Conservation (phyloP, 2,888 invertebrate species). For the Melieria picta region DNA sequence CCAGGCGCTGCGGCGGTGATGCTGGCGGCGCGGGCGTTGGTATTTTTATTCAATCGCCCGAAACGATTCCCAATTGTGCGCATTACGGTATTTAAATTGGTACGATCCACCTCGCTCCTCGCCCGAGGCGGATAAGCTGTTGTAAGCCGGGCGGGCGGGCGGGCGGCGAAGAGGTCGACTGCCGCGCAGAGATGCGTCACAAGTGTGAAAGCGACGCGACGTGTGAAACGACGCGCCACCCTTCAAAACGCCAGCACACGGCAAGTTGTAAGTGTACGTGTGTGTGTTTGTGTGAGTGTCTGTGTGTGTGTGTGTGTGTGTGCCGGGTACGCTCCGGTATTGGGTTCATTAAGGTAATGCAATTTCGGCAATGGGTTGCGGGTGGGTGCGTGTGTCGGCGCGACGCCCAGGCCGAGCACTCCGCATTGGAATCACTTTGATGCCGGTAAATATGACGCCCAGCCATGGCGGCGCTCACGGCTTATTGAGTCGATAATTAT, state of each 20-base stretch:
- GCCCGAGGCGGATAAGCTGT: neutral
- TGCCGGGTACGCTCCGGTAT: constrained; percentile 7
- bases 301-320: constrained; percentile 17
- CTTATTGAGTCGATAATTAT: constrained; percentile 48
- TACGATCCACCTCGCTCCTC: constrained; percentile 13
- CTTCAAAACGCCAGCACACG: neutral
- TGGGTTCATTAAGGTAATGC: no score
- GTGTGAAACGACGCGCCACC: neutral
- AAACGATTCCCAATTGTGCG: constrained; percentile 35
- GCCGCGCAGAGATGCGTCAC: no score
- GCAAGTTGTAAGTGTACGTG: constrained; percentile 28
- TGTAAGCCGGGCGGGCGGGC: neutral
- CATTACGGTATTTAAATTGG: constrained; percentile 29
- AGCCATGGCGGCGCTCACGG: constrained; percentile 38
- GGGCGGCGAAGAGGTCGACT: neutral
- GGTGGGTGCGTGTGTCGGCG: no score
- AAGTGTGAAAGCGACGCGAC: no score
- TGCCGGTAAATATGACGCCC: neutral
- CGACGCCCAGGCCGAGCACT: no score
- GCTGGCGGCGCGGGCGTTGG: constrained; percentile 20
- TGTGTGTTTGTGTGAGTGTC: neutral
- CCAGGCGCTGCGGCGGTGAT: neutral
- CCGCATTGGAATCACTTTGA: no score
- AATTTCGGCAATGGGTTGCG: no score
- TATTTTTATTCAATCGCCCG: constrained; percentile 33